These are phyloP conservation scores for Rattus rattus DNA, from an alignment of 2,113 vertebrate genomes.

Conservation along the genomic window DNA sequence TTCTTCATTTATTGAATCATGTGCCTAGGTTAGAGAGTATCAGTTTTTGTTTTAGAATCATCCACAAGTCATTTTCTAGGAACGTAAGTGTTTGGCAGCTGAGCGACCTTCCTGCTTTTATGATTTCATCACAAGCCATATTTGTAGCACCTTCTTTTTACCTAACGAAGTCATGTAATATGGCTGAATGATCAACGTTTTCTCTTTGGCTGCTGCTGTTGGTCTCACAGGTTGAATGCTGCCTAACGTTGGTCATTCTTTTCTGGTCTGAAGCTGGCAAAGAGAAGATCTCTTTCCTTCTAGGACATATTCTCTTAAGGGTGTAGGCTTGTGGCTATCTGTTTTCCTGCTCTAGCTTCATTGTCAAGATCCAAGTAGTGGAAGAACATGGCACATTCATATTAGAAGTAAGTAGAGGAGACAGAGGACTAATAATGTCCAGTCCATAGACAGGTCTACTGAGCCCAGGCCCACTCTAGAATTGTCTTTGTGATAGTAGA, in stretches of 20 bases:
- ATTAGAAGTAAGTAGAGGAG: not conserved
- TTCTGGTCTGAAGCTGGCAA: not conserved
- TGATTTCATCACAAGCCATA: not conserved
- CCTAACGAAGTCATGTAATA: no score
- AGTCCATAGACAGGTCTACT: not conserved
- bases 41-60: not conserved
- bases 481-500: not conserved
- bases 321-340: not conserved
- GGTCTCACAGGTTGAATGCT: not conserved
- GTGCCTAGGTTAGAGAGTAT: not conserved
- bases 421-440: not conserved
- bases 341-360: not conserved
- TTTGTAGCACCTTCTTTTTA: not conserved
- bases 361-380: not conserved
- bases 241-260: not conserved
- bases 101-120: not conserved
- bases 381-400: not conserved
- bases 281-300: not conserved
- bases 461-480: not conserved
- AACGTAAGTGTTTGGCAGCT: not conserved
- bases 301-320: not conserved
- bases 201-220: not conserved
- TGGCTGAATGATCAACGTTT: not conserved
- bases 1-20: not conserved
- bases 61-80: not conserved